phyloP scores from a whole-genome alignment of 1,140 invertebrate species.

The Tetragonula clypearis region DNA sequence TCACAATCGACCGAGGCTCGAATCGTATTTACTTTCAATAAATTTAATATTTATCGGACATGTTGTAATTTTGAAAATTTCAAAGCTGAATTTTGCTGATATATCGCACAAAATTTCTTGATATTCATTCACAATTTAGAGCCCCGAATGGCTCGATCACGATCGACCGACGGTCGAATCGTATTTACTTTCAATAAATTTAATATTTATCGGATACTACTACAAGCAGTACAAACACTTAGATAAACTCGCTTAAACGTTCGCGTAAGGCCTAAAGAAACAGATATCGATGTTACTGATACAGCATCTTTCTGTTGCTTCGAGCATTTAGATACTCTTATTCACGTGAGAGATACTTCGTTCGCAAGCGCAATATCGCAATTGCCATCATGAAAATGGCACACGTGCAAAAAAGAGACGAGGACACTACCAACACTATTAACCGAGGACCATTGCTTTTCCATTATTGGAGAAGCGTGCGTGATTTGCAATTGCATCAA shows the following conservation, averaged over 20 bases:
- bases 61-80: not conserved
- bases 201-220: constrained; percentile 30
- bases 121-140: not conserved
- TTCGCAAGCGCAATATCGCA: constrained; percentile 69
- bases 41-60: not conserved
- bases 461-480: constrained; percentile 19
- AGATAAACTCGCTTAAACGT: constrained; percentile 50
- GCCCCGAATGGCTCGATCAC: not conserved
- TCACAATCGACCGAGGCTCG: not conserved
- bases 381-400: constrained; percentile 52
- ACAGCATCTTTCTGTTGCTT: constrained; percentile 44
- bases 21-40: not conserved
- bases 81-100: not conserved
- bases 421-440: constrained; percentile 51
- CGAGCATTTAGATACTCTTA: constrained; percentile 20
- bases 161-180: not conserved
- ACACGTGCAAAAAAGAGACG: constrained; percentile 42
- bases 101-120: not conserved
- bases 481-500: constrained; percentile 39
- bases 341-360: constrained; percentile 54
- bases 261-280: constrained; percentile 53
- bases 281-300: constrained; percentile 36
- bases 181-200: not conserved
- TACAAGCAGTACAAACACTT: constrained; percentile 40
- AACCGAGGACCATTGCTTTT: constrained; percentile 62